Percentiles rank a stretch among this genome's conserved stretches.
Evolutionary conservation across 2,797 vertebrate species (phyloP).

Genomic region (Pipistrellus pygmaeus): DNA sequence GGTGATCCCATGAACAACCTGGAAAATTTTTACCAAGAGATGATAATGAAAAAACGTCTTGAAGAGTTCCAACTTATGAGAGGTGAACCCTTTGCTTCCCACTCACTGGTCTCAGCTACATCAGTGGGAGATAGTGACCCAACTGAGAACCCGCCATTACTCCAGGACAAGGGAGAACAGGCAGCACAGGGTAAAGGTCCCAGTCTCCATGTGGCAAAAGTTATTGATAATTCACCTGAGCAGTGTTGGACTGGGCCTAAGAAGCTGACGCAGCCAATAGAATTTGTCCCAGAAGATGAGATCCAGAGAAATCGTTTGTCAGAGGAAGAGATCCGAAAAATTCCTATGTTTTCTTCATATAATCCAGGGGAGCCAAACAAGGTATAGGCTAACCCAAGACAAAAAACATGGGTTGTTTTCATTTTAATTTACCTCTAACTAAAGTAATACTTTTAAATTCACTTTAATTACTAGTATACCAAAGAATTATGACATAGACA

Average conservation of each 20-base stretch:
- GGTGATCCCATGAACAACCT: slow-evolving; percentile 89
- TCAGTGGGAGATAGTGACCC: slow-evolving; percentile 78
- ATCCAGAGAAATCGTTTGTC: slow-evolving; percentile 92
- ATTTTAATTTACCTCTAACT: slow-evolving; percentile 66
- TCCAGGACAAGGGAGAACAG: slow-evolving; percentile 77
- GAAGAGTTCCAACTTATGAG: slow-evolving; percentile 79
- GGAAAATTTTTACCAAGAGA: slow-evolving; percentile 92
- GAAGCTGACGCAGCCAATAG: slow-evolving; percentile 90
- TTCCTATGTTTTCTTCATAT: slow-evolving; percentile 93
- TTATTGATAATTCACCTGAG: slow-evolving; percentile 86
- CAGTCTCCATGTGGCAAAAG: slow-evolving; percentile 85
- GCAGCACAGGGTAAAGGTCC: slow-evolving; percentile 74
- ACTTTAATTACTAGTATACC: slow-evolving; percentile 53
- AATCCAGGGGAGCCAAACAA: slow-evolving; percentile 92
- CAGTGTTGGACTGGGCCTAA: slow-evolving; percentile 72
- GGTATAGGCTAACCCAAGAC: slow-evolving; percentile 85
- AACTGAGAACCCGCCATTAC: slow-evolving; percentile 69
- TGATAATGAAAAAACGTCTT: slow-evolving; percentile 86
- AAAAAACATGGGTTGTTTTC: slow-evolving; percentile 65
- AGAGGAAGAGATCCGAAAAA: slow-evolving; percentile 91
- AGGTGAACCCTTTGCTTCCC: slow-evolving; percentile 73
- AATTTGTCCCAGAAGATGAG: slow-evolving; percentile 91
- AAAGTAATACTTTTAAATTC: slow-evolving; percentile 70
- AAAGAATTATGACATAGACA: slow-evolving; percentile 57
- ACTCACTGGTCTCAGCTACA: slow-evolving; percentile 57